These are phyloP conservation scores for Drosophila ercepeae DNA, from an alignment of 1,140 invertebrate species.

Conservation along the genomic window DNA sequence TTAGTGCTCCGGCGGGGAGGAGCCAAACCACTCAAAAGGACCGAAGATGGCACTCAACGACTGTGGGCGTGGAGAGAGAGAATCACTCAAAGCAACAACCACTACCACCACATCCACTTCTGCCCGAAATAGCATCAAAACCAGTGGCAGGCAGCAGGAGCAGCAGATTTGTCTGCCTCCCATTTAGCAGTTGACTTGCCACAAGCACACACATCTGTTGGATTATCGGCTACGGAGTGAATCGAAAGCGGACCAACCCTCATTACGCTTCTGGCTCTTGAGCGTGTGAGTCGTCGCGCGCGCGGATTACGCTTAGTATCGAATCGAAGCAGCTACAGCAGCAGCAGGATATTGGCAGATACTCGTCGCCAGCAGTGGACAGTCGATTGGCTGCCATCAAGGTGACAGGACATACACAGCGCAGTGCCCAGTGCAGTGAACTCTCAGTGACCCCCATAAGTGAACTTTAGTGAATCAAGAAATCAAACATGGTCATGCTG, in stretches of 20 bases:
- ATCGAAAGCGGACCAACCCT: conserved; percentile 44
- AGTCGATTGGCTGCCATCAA: conserved; percentile 83
- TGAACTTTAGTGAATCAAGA: conserved; percentile 12
- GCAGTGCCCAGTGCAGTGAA: conserved; percentile 40
- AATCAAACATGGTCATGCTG: conserved; percentile 79
- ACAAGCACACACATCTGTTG: conserved; percentile 68
- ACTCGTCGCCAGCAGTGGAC: conserved; percentile 65
- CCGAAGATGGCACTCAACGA: conserved; percentile 20
- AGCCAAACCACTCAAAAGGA: conserved; percentile 61
- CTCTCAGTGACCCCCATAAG: conserved; percentile 22
- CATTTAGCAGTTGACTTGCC: conserved; percentile 74
- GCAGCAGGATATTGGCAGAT: conserved; percentile 48
- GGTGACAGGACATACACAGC: conserved; percentile 70
- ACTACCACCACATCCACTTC: conserved; percentile 23
- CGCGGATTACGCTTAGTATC: conserved; percentile 73
- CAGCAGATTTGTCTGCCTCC: conserved; percentile 67
- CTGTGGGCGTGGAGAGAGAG: conserved; percentile 52
- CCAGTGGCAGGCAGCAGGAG: conserved; percentile 9
- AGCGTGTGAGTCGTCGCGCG: conserved; percentile 59
- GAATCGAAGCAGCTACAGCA: conserved; percentile 38
- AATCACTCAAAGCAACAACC: conserved; percentile 48
- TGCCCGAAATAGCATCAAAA: conserved; percentile 1
- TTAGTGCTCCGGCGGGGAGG: conserved; percentile 53
- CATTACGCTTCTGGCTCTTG: conserved; percentile 67
- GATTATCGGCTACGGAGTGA: conserved; percentile 31